phyloP scores from a whole-genome alignment of 92 coral and sea anemone species.

The Siderastrea siderea region DNA sequence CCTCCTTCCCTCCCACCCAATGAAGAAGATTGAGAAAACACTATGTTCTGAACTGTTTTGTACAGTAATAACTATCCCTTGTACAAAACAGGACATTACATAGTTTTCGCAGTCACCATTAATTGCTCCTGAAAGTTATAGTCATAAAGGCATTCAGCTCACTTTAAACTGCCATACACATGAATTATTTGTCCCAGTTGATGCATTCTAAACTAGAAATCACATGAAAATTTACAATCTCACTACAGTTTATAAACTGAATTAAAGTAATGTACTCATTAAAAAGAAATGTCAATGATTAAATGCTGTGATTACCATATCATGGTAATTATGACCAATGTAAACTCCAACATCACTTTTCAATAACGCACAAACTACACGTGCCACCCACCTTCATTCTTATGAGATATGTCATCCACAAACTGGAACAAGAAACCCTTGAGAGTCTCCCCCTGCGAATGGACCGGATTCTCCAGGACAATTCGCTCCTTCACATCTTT shows the following conservation, averaged over 20 bases:
- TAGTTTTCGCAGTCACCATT: too few species aligned
- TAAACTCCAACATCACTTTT: background rate
- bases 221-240: background rate
- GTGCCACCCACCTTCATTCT: background rate
- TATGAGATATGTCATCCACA: slow-evolving; percentile 14
- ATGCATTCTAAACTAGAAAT: background rate
- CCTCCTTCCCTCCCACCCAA: background rate
- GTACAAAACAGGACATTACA: too few species aligned
- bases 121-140: background rate
- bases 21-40: background rate
- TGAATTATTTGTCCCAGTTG: background rate
- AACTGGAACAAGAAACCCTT: slow-evolving; percentile 29
- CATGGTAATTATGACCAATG: background rate
- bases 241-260: background rate
- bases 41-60: background rate
- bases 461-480: slow-evolving; percentile 15
- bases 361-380: background rate
- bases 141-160: background rate
- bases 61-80: too few species aligned
- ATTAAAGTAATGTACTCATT: background rate
- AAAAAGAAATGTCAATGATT: background rate
- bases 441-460: background rate
- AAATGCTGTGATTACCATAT: background rate
- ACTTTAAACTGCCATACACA: background rate
- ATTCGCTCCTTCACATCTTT: slow-evolving; percentile 17